These are phyloP conservation scores for Monopterus albus DNA, from an alignment of 2,113 vertebrate species.

Conservation along the genomic window DNA sequence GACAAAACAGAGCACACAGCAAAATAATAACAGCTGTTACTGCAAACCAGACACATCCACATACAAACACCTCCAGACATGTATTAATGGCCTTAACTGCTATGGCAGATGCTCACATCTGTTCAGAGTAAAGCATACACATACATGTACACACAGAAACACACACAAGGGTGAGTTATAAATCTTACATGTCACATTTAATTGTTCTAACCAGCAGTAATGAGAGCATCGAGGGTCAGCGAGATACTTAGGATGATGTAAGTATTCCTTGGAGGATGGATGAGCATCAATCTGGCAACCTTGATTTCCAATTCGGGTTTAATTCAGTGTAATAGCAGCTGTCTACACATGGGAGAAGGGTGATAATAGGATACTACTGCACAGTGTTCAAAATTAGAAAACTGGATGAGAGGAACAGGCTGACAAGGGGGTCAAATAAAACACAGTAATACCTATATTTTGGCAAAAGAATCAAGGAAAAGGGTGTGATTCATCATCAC, in stretches of 20 bases:
- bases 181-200: constrained; percentile 70
- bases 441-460: not conserved
- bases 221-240: constrained; percentile 64
- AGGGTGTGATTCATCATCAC: no score
- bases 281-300: constrained; percentile 66
- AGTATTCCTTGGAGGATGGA: constrained; percentile 63
- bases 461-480: not conserved
- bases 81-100: constrained; percentile 72
- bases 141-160: constrained; percentile 26
- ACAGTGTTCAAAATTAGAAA: not conserved
- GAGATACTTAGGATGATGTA: constrained; percentile 67
- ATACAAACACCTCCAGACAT: constrained; percentile 68
- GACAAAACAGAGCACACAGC: constrained; percentile 15
- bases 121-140: constrained; percentile 58
- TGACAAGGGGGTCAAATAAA: not conserved
- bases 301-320: constrained; percentile 66
- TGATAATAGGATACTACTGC: constrained; percentile 34
- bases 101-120: constrained; percentile 72
- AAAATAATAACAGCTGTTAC: constrained; percentile 63
- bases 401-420: not conserved
- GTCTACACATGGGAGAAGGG: constrained; percentile 52
- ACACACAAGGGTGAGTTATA: constrained; percentile 53
- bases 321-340: constrained; percentile 54
- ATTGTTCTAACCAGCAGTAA: constrained; percentile 77
- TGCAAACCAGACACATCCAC: constrained; percentile 48